Percentiles rank a stretch among this genome's conserved stretches.
phyloP scores from a whole-genome alignment of 1,140 invertebrate species.

The Drosophila paulistorum region DNA sequence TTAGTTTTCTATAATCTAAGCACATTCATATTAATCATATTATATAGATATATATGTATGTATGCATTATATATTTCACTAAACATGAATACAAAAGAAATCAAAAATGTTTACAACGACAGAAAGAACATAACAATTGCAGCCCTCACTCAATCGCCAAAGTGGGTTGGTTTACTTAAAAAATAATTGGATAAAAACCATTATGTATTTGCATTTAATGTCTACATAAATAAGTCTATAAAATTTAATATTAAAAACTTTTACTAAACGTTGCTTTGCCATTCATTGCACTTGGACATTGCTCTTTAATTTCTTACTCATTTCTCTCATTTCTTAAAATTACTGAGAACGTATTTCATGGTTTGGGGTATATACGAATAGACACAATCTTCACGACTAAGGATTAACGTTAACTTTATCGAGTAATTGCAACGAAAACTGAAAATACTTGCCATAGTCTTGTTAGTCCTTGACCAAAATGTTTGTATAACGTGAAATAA shows the following conservation, averaged over 20 bases:
- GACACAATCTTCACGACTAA: conserved; percentile 24
- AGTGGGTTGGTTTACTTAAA: neutral
- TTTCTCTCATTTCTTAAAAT: conserved; percentile 15
- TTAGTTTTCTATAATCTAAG: conserved; percentile 4
- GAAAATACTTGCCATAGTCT: conserved; percentile 26
- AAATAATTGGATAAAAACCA: conserved; percentile 18
- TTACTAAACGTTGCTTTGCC: conserved; percentile 39
- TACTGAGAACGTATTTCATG: neutral
- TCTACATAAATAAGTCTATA: conserved; percentile 36
- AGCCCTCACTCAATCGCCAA: too few relatives aligned
- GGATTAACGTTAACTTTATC: conserved; percentile 48
- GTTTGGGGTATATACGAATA: conserved; percentile 22
- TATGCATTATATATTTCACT: conserved; percentile 30
- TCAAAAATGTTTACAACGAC: neutral
- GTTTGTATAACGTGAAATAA: conserved; percentile 21
- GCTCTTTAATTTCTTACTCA: conserved; percentile 39
- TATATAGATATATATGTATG: conserved; percentile 11
- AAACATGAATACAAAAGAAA: conserved; percentile 46
- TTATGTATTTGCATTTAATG: neutral
- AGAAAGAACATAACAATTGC: neutral
- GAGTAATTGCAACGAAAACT: conserved; percentile 34
- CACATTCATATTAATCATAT: conserved; percentile 47
- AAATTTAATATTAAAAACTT: conserved; percentile 37
- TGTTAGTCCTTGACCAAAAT: neutral
- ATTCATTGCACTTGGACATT: conserved; percentile 59